A percentile compares a stretch with the other conserved stretches of the same genome.
Evolutionary conservation across 2,888 invertebrate genomes (phyloP).

Genomic region (Meandrusa payeni): DNA sequence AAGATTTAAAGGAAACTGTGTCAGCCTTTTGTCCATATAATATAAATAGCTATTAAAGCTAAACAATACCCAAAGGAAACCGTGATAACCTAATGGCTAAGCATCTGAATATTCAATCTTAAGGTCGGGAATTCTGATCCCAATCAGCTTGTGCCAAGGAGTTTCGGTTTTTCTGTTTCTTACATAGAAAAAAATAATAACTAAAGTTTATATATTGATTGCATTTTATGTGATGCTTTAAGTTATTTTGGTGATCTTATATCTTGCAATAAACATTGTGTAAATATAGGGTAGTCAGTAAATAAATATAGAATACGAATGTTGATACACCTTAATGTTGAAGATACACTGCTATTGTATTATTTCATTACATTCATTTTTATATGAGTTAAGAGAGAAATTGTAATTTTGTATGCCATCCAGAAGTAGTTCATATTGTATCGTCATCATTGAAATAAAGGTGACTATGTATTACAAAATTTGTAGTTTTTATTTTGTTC

Average conservation of each 20-base stretch:
- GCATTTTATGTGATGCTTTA: not conserved
- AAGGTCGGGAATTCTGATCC: too few relatives aligned
- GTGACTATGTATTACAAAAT: slow-evolving; percentile 31
- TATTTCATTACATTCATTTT: slow-evolving; percentile 10
- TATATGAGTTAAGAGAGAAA: slow-evolving; percentile 29
- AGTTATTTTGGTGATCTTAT: not conserved
- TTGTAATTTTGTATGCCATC: slow-evolving; percentile 39
- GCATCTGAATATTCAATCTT: too few relatives aligned
- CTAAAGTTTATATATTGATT: too few relatives aligned
- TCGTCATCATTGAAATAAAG: slow-evolving; percentile 55
- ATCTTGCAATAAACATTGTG: slow-evolving; percentile 12
- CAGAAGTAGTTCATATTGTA: slow-evolving; percentile 37
- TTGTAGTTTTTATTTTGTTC: slow-evolving; percentile 2
- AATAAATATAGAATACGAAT: slow-evolving; percentile 18
- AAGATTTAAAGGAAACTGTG: too few relatives aligned
- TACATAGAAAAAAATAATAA: too few relatives aligned
- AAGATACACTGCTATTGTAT: slow-evolving; percentile 13
- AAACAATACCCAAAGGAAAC: too few relatives aligned
- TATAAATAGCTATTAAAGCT: too few relatives aligned
- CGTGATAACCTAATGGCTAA: too few relatives aligned
- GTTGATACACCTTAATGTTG: slow-evolving; percentile 10
- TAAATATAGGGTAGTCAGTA: slow-evolving; percentile 14
- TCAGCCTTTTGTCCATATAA: too few relatives aligned
- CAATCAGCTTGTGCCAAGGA: too few relatives aligned
- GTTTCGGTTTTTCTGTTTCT: too few relatives aligned